phyloP scores from a whole-genome alignment of 2,797 vertebrate species.

The Clangula hyemalis region DNA sequence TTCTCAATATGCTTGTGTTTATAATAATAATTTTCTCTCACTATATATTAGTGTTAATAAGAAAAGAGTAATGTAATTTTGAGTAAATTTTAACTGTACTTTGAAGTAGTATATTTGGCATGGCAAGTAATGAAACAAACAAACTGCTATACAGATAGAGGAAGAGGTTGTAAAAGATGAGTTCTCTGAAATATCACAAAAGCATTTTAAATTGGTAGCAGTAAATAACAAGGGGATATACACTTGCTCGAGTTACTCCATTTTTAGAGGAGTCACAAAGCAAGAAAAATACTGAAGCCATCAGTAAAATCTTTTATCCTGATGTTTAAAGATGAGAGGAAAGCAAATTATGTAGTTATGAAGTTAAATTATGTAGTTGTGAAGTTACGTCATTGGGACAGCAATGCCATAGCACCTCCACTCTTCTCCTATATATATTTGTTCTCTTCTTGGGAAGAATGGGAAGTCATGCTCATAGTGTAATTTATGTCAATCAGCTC shows the following conservation, averaged over 20 bases:
- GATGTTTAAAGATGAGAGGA: not conserved
- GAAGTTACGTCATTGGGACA: not conserved
- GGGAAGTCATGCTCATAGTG: not conserved
- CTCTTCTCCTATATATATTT: not conserved
- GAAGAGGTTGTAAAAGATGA: not conserved
- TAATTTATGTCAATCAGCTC: not conserved
- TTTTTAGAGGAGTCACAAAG: not conserved
- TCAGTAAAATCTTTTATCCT: not conserved
- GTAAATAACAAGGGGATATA: not conserved
- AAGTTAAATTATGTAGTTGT: not conserved
- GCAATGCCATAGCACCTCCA: not conserved
- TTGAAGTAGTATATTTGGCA: conserved; percentile 9
- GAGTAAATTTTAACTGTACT: conserved; percentile 8
- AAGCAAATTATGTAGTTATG: not conserved
- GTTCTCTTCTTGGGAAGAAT: not conserved
- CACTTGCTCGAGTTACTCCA: fast-evolving
- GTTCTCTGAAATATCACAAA: not conserved
- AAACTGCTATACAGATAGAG: conserved; percentile 29
- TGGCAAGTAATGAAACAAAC: conserved; percentile 20
- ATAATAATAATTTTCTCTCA: conserved; percentile 26
- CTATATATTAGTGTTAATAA: not conserved
- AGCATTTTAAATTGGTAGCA: not conserved
- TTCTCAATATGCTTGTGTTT: not conserved
- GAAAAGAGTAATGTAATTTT: not conserved
- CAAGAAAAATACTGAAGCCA: not conserved